Evolutionary conservation across 2,888 invertebrate species (phyloP).

Genomic region (Ditula angustiorana): DNA sequence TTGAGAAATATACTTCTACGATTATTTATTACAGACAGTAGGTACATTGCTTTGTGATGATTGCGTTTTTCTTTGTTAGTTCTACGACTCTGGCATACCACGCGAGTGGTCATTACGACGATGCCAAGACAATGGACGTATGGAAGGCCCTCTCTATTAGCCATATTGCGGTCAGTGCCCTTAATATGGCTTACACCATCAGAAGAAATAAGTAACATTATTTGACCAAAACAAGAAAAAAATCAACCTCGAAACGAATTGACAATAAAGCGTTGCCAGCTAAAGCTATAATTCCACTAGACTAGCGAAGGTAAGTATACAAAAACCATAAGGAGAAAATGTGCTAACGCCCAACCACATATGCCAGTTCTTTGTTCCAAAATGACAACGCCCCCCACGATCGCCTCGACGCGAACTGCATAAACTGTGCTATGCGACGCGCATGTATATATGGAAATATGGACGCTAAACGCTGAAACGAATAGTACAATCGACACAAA

Average conservation of each 20-base stretch:
- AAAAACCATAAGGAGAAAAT: neutral
- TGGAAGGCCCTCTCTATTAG: neutral
- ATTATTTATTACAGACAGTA: conserved; percentile 6
- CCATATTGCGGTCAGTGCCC: conserved; percentile 10
- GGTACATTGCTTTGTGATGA: conserved; percentile 20
- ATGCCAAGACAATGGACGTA: conserved; percentile 5
- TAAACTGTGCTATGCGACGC: neutral
- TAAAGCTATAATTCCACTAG: too few species aligned
- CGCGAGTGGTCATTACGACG: neutral
- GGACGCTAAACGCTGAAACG: neutral
- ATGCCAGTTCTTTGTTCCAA: neutral
- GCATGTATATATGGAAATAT: neutral
- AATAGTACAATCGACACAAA: neutral
- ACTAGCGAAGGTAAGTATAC: neutral
- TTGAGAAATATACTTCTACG: conserved; percentile 12
- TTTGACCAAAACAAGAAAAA: neutral
- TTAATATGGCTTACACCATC: neutral
- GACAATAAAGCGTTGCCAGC: too few species aligned
- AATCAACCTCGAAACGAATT: too few species aligned
- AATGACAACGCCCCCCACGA: neutral
- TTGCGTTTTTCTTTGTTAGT: conserved; percentile 28
- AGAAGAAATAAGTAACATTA: conserved; percentile 11
- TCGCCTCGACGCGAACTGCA: neutral
- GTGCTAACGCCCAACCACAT: neutral
- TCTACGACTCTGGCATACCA: neutral